A percentile compares a stretch with the other conserved stretches of the same genome.
phyloP scores from a whole-genome alignment of 1,140 invertebrate species.

The Leptinotarsa texana region DNA sequence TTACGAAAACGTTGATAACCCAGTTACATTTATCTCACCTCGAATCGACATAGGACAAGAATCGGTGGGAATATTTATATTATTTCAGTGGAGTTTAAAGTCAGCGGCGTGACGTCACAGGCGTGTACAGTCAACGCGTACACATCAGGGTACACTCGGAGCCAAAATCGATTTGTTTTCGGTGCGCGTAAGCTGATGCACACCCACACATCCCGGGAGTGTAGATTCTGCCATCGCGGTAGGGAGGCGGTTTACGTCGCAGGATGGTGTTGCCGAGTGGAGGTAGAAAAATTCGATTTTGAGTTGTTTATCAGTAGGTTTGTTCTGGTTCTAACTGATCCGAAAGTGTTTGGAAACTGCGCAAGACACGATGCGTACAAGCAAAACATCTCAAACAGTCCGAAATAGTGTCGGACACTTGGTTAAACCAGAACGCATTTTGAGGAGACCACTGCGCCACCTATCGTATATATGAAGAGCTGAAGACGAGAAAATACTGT shows the following conservation, averaged over 20 bases:
- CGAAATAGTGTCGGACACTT: too few relatives aligned
- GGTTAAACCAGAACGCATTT: too few relatives aligned
- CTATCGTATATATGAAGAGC: too few relatives aligned
- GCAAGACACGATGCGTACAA: too few relatives aligned
- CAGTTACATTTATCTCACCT: neutral
- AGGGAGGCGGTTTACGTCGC: neutral
- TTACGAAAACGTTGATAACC: neutral
- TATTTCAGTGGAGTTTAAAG: neutral
- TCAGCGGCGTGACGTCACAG: slow-evolving; percentile 8
- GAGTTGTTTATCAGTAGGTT: too few relatives aligned
- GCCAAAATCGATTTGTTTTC: slow-evolving; percentile 13
- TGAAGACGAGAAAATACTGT: too few relatives aligned
- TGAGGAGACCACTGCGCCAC: too few relatives aligned
- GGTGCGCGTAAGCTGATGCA: slow-evolving; percentile 14
- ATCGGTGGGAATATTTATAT: neutral
- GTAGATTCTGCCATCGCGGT: neutral
- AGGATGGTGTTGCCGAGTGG: neutral
- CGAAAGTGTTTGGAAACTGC: too few relatives aligned
- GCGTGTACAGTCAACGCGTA: slow-evolving; percentile 9
- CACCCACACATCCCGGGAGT: slow-evolving; percentile 12
- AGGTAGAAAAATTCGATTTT: neutral
- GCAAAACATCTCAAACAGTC: too few relatives aligned
- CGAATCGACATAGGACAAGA: neutral
- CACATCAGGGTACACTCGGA: neutral
- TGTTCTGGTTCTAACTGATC: too few relatives aligned